Evolutionary conservation across 2,888 invertebrate species (phyloP).

Genomic region (Cerceris ruficornis): DNA sequence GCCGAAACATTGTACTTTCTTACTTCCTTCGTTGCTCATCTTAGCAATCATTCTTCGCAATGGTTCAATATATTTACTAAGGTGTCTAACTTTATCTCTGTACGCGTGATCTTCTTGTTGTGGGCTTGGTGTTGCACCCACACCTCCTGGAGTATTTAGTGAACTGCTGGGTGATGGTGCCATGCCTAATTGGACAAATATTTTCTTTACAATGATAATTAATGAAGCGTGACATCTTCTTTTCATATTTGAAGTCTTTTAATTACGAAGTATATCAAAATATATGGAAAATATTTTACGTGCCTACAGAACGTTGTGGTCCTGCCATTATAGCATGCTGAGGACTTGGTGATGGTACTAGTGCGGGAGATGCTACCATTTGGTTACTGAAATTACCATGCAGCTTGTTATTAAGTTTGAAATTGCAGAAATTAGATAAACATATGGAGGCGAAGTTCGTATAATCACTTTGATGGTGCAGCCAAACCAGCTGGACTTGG

Average conservation of each 20-base stretch:
- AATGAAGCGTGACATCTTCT: not conserved
- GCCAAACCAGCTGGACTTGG: conserved; percentile 87
- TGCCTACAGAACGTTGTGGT: conserved; percentile 84
- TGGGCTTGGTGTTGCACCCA: conserved; percentile 85
- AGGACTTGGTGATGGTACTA: conserved; percentile 87
- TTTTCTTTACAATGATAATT: not conserved
- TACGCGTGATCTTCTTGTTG: conserved; percentile 94
- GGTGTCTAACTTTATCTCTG: conserved; percentile 94
- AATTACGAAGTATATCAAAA: not conserved
- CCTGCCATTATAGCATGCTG: conserved; percentile 85
- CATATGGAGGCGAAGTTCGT: not conserved
- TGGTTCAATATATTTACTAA: conserved; percentile 97
- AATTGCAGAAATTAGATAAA: conserved; percentile 1
- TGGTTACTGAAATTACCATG: conserved; percentile 80
- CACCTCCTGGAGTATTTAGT: conserved; percentile 88
- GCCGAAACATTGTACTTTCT: conserved; percentile 41
- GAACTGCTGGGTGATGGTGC: conserved; percentile 93
- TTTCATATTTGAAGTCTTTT: too few relatives aligned
- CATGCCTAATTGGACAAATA: conserved; percentile 80
- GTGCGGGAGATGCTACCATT: conserved; percentile 88
- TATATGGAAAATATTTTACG: conserved; percentile 73
- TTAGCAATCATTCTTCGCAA: conserved; percentile 94
- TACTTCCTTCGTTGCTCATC: conserved; percentile 90
- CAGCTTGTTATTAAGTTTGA: not conserved
- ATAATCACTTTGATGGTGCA: conserved; percentile 80